Conservation (phyloP, 2,888 invertebrate species). For the Drosophila lutescens region DNA sequence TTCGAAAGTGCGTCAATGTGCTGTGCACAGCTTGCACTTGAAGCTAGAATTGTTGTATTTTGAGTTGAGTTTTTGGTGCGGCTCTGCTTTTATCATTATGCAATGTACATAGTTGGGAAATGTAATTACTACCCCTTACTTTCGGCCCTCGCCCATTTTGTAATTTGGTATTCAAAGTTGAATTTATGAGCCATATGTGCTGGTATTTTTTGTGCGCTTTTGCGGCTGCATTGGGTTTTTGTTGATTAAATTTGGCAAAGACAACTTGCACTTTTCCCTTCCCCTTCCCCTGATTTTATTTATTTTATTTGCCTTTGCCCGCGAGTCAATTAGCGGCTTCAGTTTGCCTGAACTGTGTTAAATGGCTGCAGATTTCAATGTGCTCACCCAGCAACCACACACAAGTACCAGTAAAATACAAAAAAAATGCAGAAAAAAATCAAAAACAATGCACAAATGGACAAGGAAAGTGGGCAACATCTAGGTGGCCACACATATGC, state of each 20-base stretch:
- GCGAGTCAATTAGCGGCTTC: constrained; percentile 71
- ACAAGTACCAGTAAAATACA: constrained; percentile 9
- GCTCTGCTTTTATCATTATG: constrained; percentile 71
- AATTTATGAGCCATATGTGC: constrained; percentile 33
- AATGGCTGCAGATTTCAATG: constrained; percentile 63
- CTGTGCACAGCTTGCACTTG: constrained; percentile 51
- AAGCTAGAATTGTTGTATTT: constrained; percentile 36
- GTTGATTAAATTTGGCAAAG: constrained; percentile 47
- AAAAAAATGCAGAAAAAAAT: neutral
- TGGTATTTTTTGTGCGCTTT: constrained; percentile 16
- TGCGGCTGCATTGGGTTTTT: constrained; percentile 30
- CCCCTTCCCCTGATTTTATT: neutral
- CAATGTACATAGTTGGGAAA: constrained; percentile 32
- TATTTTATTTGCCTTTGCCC: neutral
- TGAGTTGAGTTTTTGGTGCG: neutral
- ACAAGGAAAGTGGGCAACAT: constrained; percentile 40
- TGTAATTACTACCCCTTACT: constrained; percentile 15
- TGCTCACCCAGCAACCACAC: constrained; percentile 18
- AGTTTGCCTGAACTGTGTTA: constrained; percentile 58
- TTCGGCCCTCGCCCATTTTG: constrained; percentile 16
- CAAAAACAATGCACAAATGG: constrained; percentile 17
- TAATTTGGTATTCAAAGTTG: constrained; percentile 51
- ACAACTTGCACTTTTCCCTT: constrained; percentile 41
- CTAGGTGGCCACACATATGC: constrained; percentile 67
- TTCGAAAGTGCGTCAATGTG: constrained; percentile 64